Conservation (phyloP, 2,797 vertebrate species). For the Tolypeutes matacus region DNA sequence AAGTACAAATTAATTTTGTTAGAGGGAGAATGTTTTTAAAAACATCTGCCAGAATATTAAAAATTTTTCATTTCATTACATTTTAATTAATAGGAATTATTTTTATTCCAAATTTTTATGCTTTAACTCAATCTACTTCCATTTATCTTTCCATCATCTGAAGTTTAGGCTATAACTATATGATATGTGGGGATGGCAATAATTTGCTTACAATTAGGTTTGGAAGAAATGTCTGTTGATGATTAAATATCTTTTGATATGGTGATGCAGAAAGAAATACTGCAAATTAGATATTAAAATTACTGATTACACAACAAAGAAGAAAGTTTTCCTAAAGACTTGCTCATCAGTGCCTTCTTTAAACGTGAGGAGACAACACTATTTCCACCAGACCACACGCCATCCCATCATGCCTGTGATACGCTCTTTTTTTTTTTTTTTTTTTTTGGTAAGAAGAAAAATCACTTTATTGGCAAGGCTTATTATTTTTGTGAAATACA, state of each 20-base stretch:
- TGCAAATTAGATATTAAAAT: slow-evolving; percentile 19
- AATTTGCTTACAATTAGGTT: not conserved
- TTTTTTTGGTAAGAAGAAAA: too few species aligned
- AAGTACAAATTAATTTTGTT: slow-evolving; percentile 17
- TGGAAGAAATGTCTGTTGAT: not conserved
- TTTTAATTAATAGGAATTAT: slow-evolving; percentile 53
- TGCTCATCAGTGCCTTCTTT: not conserved
- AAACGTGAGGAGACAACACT: not conserved
- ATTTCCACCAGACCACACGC: not conserved
- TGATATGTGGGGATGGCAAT: not conserved
- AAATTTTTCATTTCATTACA: slow-evolving; percentile 37
- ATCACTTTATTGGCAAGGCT: too few species aligned
- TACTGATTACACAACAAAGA: not conserved
- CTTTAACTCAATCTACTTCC: not conserved
- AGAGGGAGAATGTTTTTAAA: slow-evolving; percentile 42
- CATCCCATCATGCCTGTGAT: not conserved
- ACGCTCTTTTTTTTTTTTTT: too few species aligned
- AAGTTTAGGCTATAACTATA: not conserved
- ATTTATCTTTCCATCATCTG: not conserved
- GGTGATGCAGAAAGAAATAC: not conserved
- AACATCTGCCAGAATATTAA: not conserved
- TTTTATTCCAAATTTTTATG: slow-evolving; percentile 4
- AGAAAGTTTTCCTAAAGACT: not conserved
- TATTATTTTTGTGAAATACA: too few species aligned
- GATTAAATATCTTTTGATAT: slow-evolving; percentile 21